Evolutionary conservation across 23 tunicate genomes (phyloP), one percentile per base, ranked within the genome.

Genomic region (Ciona savignyi): DNA sequence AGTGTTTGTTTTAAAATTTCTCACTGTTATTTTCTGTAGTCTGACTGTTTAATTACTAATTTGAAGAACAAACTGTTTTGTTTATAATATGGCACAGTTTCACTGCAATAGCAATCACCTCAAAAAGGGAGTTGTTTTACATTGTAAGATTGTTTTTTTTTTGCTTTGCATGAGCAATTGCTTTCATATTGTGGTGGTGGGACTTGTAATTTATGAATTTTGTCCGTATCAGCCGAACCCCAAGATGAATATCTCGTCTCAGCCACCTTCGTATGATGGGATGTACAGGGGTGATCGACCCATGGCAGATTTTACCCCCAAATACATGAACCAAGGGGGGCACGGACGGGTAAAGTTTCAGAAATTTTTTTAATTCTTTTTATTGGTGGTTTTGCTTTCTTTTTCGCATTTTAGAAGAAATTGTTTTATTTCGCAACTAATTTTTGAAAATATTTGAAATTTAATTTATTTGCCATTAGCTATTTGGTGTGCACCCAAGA

Each of bases 271-370:
- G 3, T 35, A 33, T 48, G 77, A 30, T 23, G 73, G 65, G 27
- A 51, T 77, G 73, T 62, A 67, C 60, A 32, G 85, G 29, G 76
- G 77, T 29, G 65, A 51, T 65, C 76, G 76, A 30, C 73, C 49
- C 1, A 51, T 49, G 19, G 25, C 89, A 1, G 93, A 86, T 34
- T 86, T 86, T 68, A 72, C 93, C 60, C 93, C 93, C 21, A 74
- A 60, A 27, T 86, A 76, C 51, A 79, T 86, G 85, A 26, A 63
- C 35, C 33, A 67, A 20, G 51, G 63, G 3, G 61, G 77, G 51
- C 72, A 70, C 2, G 93, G 93, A 61, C 68, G 93, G 72, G 93
- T 86, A 70, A 72, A 72, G 31, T 27, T 56, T 51, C 2, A n/a
- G 0, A 19, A 22, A 27, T 27, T 71, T 29, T 56, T 29, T 67